phyloP scores from a whole-genome alignment of 2,797 vertebrate species.

The Manis crassicaudata region DNA sequence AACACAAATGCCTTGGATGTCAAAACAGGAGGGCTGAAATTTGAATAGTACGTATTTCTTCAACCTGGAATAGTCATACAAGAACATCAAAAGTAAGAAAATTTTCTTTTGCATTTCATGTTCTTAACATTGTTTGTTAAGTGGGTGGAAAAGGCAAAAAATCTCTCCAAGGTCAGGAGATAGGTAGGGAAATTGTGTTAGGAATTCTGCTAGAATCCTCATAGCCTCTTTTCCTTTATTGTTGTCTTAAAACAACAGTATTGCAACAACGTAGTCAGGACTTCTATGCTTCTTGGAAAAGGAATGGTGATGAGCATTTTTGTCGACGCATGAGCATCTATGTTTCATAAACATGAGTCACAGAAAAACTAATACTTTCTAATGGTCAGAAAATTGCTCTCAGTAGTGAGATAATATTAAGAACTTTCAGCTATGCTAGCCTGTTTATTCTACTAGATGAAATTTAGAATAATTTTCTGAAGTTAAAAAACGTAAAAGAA shows the following conservation, averaged over 20 bases:
- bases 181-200: background rate
- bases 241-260: background rate
- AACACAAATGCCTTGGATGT: constrained; percentile 69
- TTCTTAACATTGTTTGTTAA: constrained; percentile 35
- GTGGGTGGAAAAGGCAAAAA: background rate
- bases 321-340: too few relatives aligned
- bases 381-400: background rate
- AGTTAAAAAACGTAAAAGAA: constrained; percentile 23
- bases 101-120: background rate
- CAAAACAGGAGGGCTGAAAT: constrained; percentile 56
- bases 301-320: background rate
- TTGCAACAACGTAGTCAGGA: background rate
- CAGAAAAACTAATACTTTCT: background rate
- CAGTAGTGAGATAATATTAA: background rate
- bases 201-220: background rate
- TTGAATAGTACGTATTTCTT: constrained; percentile 57
- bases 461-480: constrained; percentile 7
- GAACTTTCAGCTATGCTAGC: background rate
- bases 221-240: background rate
- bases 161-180: background rate
- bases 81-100: background rate
- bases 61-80: constrained; percentile 3
- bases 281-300: background rate
- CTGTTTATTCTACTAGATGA: background rate
- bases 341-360: background rate